Evolutionary conservation across 2,888 invertebrate genomes (phyloP), one percentile per base, ranked within the genome.

Genomic region (Trissolcus brochymenae): DNA sequence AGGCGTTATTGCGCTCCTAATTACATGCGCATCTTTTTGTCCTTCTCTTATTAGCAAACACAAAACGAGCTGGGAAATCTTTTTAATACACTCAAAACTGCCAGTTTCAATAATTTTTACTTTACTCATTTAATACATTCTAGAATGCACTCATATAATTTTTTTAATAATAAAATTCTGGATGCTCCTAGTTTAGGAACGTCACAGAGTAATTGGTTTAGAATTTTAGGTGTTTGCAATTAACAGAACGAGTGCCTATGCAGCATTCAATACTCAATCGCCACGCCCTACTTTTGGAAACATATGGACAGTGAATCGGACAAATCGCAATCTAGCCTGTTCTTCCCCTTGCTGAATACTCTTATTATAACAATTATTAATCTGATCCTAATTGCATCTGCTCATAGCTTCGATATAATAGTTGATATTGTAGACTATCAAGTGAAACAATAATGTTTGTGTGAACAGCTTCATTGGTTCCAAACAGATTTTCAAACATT

Each of bases 331-430:
- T 40, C 73, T 74, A 59, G 61, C 29, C 61, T 76, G 67, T 65
- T 80, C 79, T 74, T 80, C 66, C 81, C 80, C 79, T 55, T 80
- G 73, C 71, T 76, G 78, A 79, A 64, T 74, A 76, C 74, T 77
- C 66, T 79, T 78, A 72, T 79, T 66, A 82, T 84, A 83, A 85
- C 85, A 84, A 86, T 87, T 86, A 87, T 87, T 87, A 86, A 88
- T 85, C 85, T 84, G 84, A 85, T 85, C 84, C 84, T 85, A 87
- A 87, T 87, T 87, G 85, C 88, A 85, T 85, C 87, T 87, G 87
- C 87, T 87, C 86, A 84, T 83, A 83, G 81, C 82, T 83, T 78
- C 73, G 82, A 79, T 81, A 84, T 83, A 83, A 83, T 82, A 79
- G 74, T 73, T 64, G 80, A 70, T 43, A 66, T 14, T 35, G 35